Evolutionary conservation across 2,113 vertebrate species (phyloP), one percentile per base, ranked within the genome.

Genomic region (Cyprinodon tularosa): DNA sequence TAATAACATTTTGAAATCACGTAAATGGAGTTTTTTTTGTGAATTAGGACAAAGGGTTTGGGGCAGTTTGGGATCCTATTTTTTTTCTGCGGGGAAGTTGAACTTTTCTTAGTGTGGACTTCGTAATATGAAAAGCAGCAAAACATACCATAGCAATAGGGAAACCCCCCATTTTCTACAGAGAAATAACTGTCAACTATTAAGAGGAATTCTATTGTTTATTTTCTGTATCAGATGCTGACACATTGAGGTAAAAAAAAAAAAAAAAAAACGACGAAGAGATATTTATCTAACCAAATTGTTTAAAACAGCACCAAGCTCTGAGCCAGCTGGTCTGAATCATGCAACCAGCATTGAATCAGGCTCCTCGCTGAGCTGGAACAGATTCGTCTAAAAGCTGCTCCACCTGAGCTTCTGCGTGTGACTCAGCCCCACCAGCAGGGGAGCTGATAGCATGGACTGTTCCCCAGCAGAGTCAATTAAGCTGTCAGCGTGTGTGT

Each of bases 351-450:
- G 68, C 39, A 50, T n/a, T 83, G 81, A 72, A 88, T 85, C 81
- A 80, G 80, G 50, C 84, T 2, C 44, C 88, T 76, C 64, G 76
- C 59, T 57, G 68, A 65, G 74, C 61, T 71, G 1, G 68, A 86
- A 84, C 85, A 88, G 80, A 74, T 78, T 77, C 4, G 14, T 42
- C 68, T 67, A 62, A 47, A 83, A n/a, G 62, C 71, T 62, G 74
- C 67, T 82, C 85, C 85, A 91, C 86, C 88, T 90, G 82, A 86
- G 74, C 71, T 62, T 59, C 76, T 72, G 65, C 0, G 68, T 36
- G 72, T 88, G 88, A 88, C 63, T 91, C 90, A 86, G 76, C 50
- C 66, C 62, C 75, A 78, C 66, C 84, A 87, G 80, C 80, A 87
- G 83, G 72, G 59, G 78, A 80, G 48, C 47, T 62, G 71, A 76